phyloP scores from a whole-genome alignment of 37 sponge, comb jelly and placozoan species.

The Haliclona indistincta region DNA sequence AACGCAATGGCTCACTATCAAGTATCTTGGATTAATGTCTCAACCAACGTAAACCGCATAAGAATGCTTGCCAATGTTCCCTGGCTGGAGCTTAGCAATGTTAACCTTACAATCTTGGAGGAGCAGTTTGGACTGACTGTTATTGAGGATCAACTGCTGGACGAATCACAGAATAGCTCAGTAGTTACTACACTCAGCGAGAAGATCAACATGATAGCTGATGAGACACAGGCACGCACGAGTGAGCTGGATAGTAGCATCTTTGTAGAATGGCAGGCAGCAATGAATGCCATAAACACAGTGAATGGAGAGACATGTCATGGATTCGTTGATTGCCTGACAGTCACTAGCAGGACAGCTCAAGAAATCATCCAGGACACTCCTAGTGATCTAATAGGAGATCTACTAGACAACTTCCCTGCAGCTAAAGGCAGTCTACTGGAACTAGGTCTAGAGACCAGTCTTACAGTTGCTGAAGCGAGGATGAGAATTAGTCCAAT shows the following conservation, averaged over 20 bases:
- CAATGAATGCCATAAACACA: constrained; percentile 6
- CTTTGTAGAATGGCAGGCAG: constrained; percentile 40
- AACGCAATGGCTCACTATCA: background rate
- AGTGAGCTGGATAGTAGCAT: background rate
- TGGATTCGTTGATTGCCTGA: constrained; percentile 36
- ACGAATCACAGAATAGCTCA: background rate
- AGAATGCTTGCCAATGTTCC: background rate
- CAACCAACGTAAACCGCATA: background rate
- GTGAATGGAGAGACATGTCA: constrained; percentile 3
- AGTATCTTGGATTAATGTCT: background rate
- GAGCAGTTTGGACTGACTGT: no score
- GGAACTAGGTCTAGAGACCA: background rate
- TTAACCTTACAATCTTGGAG: background rate
- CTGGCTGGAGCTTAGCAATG: background rate
- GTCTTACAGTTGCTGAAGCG: no score
- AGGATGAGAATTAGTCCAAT: no score
- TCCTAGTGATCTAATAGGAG: background rate
- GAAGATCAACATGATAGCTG: background rate
- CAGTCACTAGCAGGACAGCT: background rate
- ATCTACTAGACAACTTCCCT: background rate
- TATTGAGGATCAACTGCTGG: no score
- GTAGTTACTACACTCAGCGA: background rate
- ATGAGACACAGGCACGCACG: background rate
- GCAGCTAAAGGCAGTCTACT: background rate
- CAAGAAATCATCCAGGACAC: background rate